A percentile compares a stretch with the other conserved stretches of the same genome.
These are phyloP conservation scores for Xiphophorus hellerii DNA, from an alignment of 2,113 vertebrate genomes.

Conservation along the genomic window DNA sequence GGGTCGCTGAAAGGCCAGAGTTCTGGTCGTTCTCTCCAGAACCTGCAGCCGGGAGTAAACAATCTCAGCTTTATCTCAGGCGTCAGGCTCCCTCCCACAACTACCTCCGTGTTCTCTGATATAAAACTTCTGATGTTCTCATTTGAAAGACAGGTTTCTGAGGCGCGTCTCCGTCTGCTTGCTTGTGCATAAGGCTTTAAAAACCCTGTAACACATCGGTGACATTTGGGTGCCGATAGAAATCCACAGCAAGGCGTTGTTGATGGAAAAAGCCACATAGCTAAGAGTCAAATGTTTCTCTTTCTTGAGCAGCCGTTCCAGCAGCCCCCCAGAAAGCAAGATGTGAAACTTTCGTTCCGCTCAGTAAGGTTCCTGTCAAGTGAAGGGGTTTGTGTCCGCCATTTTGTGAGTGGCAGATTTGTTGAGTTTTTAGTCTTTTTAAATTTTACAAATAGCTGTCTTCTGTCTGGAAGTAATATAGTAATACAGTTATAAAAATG, in stretches of 20 bases:
- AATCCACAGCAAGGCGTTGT: slow-evolving; percentile 1
- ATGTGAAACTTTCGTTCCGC: slow-evolving; percentile 10
- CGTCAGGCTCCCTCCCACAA: slow-evolving; percentile 83
- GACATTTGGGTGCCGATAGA: neutral
- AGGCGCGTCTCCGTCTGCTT: neutral
- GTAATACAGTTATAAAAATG: no score
- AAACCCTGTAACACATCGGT: rapidly evolving
- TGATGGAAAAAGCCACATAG: neutral
- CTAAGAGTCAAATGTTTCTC: neutral
- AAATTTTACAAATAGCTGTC: no score
- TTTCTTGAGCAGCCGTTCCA: neutral
- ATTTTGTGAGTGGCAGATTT: neutral
- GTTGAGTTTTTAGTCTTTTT: neutral
- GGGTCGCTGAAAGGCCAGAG: slow-evolving; percentile 92
- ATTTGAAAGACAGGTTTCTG: slow-evolving; percentile 23
- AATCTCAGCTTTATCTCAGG: slow-evolving; percentile 89
- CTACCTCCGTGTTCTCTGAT: slow-evolving; percentile 86
- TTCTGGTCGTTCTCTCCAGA: slow-evolving; percentile 89
- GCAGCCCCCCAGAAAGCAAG: neutral
- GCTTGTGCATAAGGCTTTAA: neutral
- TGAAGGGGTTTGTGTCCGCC: neutral
- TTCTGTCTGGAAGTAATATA: no score
- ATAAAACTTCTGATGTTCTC: slow-evolving; percentile 79
- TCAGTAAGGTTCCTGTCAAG: slow-evolving; percentile 16
- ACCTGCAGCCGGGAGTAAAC: slow-evolving; percentile 88